Evolutionary conservation across 37 sponge, comb jelly and placozoan species (phyloP).

Genomic region (Theonella swinhoei): DNA sequence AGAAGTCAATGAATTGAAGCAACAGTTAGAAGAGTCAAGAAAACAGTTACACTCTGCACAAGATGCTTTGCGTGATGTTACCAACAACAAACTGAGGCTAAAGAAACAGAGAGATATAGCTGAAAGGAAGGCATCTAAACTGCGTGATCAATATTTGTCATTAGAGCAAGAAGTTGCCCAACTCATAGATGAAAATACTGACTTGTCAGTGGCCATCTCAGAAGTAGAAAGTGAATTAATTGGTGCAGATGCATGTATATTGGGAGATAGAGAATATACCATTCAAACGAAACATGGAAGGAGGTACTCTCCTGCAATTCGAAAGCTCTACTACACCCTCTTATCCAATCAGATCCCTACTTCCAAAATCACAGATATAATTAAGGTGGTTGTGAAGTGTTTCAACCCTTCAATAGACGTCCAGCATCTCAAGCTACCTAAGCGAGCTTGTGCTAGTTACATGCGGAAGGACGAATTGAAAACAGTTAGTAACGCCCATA

Average conservation of each 20-base stretch:
- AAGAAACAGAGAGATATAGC: background rate
- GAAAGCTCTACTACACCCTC: conserved; percentile 3
- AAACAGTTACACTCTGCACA: background rate
- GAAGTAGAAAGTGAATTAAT: background rate
- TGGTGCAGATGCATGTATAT: background rate
- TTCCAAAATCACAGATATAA: conserved; percentile 2
- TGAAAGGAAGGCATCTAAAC: background rate
- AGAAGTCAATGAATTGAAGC: background rate
- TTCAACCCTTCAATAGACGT: conserved; percentile 5
- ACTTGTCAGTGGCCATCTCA: background rate
- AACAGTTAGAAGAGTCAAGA: background rate
- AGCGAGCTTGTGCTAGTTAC: conserved; percentile 14
- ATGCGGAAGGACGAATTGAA: conserved; percentile 11
- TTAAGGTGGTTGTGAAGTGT: background rate
- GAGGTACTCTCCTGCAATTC: conserved; percentile 1
- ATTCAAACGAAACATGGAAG: conserved; percentile 6
- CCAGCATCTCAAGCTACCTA: background rate
- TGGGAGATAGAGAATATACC: background rate
- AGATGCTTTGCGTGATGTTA: background rate
- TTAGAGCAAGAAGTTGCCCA: background rate
- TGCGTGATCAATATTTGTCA: background rate
- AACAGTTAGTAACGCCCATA: conserved; percentile 13
- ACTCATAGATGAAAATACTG: background rate
- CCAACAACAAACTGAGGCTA: background rate
- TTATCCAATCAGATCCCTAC: conserved; percentile 4